Evolutionary conservation across 1,140 invertebrate species (phyloP).

Genomic region (Ceratosolen solmsi): DNA sequence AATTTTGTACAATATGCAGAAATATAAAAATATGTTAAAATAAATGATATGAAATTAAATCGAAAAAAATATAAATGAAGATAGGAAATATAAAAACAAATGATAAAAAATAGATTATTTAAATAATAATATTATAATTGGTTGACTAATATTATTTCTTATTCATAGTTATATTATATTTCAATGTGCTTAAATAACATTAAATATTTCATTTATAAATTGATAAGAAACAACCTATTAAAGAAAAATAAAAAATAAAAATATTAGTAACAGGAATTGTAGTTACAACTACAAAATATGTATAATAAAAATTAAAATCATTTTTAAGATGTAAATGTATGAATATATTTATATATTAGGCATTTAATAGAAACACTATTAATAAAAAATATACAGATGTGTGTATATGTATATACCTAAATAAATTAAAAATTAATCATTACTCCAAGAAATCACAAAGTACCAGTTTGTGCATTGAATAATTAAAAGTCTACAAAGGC

Average conservation of each 20-base stretch:
- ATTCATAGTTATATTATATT: constrained; percentile 12
- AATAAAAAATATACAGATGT: background rate
- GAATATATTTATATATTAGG: background rate
- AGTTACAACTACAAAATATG: constrained; percentile 17
- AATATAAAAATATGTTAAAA: constrained; percentile 27
- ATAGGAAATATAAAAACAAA: constrained; percentile 9
- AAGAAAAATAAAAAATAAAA: constrained; percentile 17
- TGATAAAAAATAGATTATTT: background rate
- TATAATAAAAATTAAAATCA: constrained; percentile 45
- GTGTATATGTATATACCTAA: constrained; percentile 14
- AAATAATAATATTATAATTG: background rate
- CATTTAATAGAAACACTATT: no score
- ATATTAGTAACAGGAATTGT: background rate
- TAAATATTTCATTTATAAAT: constrained; percentile 41
- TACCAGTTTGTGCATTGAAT: constrained; percentile 15
- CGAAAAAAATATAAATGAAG: background rate
- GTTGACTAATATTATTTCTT: constrained; percentile 12
- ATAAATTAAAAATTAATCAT: no score
- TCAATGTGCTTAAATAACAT: constrained; percentile 17
- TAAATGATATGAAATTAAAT: background rate
- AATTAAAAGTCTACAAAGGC: constrained; percentile 23
- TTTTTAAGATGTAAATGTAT: constrained; percentile 19
- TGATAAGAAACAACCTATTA: constrained; percentile 8
- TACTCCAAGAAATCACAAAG: no score
- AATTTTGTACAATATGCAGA: constrained; percentile 44